These are phyloP conservation scores for Tragelaphus strepsiceros DNA, from an alignment of 2,113 vertebrate species.

Conservation along the genomic window DNA sequence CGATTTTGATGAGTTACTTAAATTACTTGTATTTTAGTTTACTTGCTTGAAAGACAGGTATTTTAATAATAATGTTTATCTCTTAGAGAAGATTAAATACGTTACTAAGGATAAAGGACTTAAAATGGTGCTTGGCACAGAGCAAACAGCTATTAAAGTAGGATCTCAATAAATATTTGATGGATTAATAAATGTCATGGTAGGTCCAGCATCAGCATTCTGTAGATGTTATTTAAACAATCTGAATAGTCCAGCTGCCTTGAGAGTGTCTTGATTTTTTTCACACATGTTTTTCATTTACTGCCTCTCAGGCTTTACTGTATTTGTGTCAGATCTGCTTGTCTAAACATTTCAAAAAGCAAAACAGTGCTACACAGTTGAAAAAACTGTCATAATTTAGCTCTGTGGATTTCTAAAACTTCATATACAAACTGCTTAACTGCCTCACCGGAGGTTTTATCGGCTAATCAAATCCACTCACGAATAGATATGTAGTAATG, in stretches of 20 bases:
- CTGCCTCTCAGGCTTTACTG: constrained; percentile 36
- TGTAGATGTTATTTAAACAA: constrained; percentile 35
- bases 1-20: constrained; percentile 1
- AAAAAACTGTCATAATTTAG: constrained; percentile 32
- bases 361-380: constrained; percentile 6
- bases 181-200: neutral
- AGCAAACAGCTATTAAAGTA: constrained; percentile 45
- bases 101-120: constrained; percentile 13
- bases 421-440: neutral
- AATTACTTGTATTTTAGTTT: neutral
- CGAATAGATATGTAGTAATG: neutral
- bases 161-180: constrained; percentile 49
- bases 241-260: neutral
- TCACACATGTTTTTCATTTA: constrained; percentile 30
- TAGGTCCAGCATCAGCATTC: constrained; percentile 28
- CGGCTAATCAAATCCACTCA: neutral
- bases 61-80: constrained; percentile 42
- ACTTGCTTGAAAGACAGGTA: constrained; percentile 12
- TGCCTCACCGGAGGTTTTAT: neutral
- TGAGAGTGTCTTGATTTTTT: constrained; percentile 15
- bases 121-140: neutral
- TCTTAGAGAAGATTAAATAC: constrained; percentile 42
- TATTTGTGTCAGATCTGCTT: constrained; percentile 55
- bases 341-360: constrained; percentile 46
- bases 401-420: constrained; percentile 9